Evolutionary conservation across 2,888 invertebrate species (phyloP), one percentile per base, ranked within the genome.

Genomic region (Tromatobia lineatoria): DNA sequence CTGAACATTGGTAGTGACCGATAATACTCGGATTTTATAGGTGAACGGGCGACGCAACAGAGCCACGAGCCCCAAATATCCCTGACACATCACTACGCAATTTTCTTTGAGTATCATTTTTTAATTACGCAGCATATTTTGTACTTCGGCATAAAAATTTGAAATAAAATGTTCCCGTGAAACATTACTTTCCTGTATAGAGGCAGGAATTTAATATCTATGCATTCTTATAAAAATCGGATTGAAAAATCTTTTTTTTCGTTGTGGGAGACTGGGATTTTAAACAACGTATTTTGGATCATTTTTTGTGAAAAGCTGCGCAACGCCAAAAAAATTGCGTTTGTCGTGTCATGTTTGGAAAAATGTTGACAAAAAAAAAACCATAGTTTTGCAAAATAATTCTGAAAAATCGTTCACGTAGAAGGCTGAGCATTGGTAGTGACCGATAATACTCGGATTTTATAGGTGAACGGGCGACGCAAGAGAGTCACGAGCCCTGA

Each of bases 381-480:
- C 15, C 4, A 18, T 38, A 10, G 47, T 67, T 67, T 47, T 25
- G 47, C 6, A 42, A 20, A 25, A 67, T 45, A 45, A 45, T 42
- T 23, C 45, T 3, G 7, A 67, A 47, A 67, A 29, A 64, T 64
- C 50, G 50, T 23, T 64, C 50, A 64, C 11, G 61, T 34, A n/a
- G 50, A 38, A 23, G 20, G 76, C 61, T 71, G 67, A 71, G 47
- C 66, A 66, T 66, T 34, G 70, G 45, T 45, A 50, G 61, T 52
- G 73, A 73, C 50, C 76, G 69, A 80, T 77, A 77, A 80, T 80
- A 80, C 83, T 54, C 64, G 75, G 71, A 80, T 80, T 83, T 78
- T n/a, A 52, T n/a, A 52, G 50, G 69, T 67, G 80, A 77, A 15
- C 77, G 29, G n/a, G 23, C 57, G 20, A 67, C 70, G 66, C 18